These are phyloP conservation scores for Oryzias curvinotus DNA, from an alignment of 2,113 vertebrate genomes.

Conservation along the genomic window DNA sequence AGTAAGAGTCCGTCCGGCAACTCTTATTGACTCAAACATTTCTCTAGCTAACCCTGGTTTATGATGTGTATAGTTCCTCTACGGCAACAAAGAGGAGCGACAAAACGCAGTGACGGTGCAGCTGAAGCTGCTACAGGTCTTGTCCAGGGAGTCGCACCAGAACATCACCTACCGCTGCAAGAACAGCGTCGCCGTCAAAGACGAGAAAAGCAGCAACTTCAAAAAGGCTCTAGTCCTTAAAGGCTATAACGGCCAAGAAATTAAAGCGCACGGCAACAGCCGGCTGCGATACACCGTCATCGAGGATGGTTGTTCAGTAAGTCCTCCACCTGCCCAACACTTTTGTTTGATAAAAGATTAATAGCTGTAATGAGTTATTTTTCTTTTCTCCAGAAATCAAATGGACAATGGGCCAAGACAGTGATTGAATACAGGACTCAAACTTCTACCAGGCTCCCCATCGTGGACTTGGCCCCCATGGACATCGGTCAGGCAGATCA, in stretches of 20 bases:
- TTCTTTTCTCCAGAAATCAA: slow-evolving; percentile 74
- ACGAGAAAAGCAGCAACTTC: slow-evolving; percentile 81
- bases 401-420: slow-evolving; percentile 82
- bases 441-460: slow-evolving; percentile 87
- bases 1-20: slow-evolving; percentile 70
- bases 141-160: slow-evolving; percentile 94
- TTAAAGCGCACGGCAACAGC: slow-evolving; percentile 87
- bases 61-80: slow-evolving; percentile 79
- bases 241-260: slow-evolving; percentile 89
- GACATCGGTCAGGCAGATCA: slow-evolving; percentile 88
- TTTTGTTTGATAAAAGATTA: not conserved
- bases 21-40: not conserved
- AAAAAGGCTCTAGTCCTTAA: slow-evolving; percentile 91
- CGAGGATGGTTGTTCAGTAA: slow-evolving; percentile 90
- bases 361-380: not conserved
- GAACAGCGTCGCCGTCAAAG: slow-evolving; percentile 90
- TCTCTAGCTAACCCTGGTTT: too few species aligned
- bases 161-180: slow-evolving; percentile 92
- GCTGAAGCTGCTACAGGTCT: slow-evolving; percentile 90
- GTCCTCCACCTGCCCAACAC: slow-evolving; percentile 11
- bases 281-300: slow-evolving; percentile 87
- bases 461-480: slow-evolving; percentile 90
- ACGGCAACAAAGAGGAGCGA: slow-evolving; percentile 82
- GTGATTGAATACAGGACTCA: slow-evolving; percentile 94
- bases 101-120: slow-evolving; percentile 87